Percentiles rank a stretch among this genome's conserved stretches.
phyloP scores from a whole-genome alignment of 2,888 invertebrate species.

The Choreutis nemorana region DNA sequence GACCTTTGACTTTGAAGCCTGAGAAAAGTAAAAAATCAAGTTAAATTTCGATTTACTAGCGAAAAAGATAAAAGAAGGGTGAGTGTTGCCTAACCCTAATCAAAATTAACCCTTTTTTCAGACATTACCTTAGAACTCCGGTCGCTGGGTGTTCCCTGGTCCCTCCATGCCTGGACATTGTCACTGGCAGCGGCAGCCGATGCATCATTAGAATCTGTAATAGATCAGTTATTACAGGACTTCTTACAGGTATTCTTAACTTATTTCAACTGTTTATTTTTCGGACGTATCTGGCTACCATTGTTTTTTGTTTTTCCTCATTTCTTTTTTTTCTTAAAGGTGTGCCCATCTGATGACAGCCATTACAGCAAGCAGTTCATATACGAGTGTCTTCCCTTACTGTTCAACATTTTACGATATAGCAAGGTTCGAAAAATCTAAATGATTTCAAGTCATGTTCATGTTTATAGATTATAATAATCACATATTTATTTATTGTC shows the following conservation, averaged over 20 bases:
- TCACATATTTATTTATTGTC: not conserved
- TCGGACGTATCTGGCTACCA: too few relatives aligned
- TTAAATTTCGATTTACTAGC: too few relatives aligned
- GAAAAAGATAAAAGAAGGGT: not conserved
- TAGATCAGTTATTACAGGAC: constrained; percentile 88
- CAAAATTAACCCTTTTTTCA: constrained; percentile 20
- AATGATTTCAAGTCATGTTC: not conserved
- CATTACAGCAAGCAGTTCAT: constrained; percentile 87
- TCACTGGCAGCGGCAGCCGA: constrained; percentile 88
- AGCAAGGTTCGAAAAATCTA: constrained; percentile 71
- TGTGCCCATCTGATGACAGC: constrained; percentile 82
- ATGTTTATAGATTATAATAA: not conserved
- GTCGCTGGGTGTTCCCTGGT: constrained; percentile 89
- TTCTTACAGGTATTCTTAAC: constrained; percentile 72
- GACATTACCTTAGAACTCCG: constrained; percentile 90
- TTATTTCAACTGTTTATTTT: not conserved
- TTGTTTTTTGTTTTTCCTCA: too few relatives aligned
- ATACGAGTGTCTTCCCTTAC: constrained; percentile 86
- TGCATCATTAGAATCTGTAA: constrained; percentile 81
- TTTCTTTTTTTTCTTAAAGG: constrained; percentile 35
- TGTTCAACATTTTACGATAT: constrained; percentile 89
- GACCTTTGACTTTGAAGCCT: too few relatives aligned
- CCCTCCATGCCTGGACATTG: constrained; percentile 91
- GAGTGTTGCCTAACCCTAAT: not conserved
- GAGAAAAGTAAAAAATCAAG: too few relatives aligned